These are phyloP conservation scores for Aotus griseimembra DNA, from an alignment of 2,797 vertebrate genomes.

Conservation along the genomic window DNA sequence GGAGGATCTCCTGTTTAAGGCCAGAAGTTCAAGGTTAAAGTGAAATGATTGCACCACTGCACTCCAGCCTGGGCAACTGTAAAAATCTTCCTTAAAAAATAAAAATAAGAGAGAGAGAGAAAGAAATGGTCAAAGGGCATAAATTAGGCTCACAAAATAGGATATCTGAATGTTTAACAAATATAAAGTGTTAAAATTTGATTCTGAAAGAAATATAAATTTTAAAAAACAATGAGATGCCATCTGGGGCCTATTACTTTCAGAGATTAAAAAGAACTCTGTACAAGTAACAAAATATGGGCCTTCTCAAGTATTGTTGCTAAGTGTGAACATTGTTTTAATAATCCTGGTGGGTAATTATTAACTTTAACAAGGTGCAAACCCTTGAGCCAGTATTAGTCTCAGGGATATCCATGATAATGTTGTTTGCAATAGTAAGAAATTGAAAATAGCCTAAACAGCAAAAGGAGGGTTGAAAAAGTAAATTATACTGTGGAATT, in stretches of 20 bases:
- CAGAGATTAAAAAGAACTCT: not conserved
- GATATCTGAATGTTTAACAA: conserved; percentile 15
- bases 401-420: not conserved
- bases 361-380: not conserved
- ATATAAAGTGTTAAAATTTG: not conserved
- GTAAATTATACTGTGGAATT: not conserved
- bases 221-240: not conserved
- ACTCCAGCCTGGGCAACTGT: no score
- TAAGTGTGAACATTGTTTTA: not conserved
- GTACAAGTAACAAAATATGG: not conserved
- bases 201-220: not conserved
- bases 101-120: no score
- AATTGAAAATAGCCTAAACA: not conserved
- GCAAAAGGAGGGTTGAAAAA: not conserved
- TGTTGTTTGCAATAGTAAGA: not conserved
- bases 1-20: no score
- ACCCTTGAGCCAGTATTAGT: not conserved
- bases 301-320: not conserved
- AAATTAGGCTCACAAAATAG: not conserved
- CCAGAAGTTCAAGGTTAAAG: no score
- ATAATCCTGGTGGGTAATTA: not conserved
- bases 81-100: no score
- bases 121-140: not conserved
- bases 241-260: not conserved
- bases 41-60: no score